These are phyloP conservation scores for Petaurus breviceps DNA, from an alignment of 2,113 vertebrate species.

Conservation along the genomic window DNA sequence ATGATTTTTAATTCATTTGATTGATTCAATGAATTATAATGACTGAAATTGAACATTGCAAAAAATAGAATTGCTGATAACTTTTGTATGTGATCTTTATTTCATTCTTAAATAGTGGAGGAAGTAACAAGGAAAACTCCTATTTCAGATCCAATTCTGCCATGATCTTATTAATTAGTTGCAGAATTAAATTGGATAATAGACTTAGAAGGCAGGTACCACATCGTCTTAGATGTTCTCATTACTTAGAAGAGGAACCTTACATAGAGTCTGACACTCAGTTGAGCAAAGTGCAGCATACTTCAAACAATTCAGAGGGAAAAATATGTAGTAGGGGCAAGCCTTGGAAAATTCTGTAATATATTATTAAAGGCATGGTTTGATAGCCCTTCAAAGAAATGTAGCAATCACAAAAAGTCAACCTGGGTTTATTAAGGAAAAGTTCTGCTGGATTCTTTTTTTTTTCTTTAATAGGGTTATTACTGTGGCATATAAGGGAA, in stretches of 20 bases:
- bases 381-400: not conserved
- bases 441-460: not conserved
- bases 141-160: not conserved
- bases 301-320: not conserved
- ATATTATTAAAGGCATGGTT: not conserved
- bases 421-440: not conserved
- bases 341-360: not conserved
- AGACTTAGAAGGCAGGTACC: not conserved
- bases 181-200: not conserved
- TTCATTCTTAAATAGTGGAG: not conserved
- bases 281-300: not conserved
- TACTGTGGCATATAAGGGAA: not conserved
- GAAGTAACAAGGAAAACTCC: not conserved
- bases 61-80: not conserved
- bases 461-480: not conserved
- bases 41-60: not conserved
- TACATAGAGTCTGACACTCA: not conserved
- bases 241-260: not conserved
- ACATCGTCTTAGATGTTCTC: not conserved
- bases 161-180: not conserved
- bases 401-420: not conserved
- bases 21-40: not conserved
- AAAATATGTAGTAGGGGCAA: not conserved
- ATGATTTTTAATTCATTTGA: not conserved
- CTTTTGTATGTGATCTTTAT: not conserved